Evolutionary conservation across 2,113 vertebrate species (phyloP), one percentile per base, ranked within the genome.

Genomic region (Prunella himalayana): DNA sequence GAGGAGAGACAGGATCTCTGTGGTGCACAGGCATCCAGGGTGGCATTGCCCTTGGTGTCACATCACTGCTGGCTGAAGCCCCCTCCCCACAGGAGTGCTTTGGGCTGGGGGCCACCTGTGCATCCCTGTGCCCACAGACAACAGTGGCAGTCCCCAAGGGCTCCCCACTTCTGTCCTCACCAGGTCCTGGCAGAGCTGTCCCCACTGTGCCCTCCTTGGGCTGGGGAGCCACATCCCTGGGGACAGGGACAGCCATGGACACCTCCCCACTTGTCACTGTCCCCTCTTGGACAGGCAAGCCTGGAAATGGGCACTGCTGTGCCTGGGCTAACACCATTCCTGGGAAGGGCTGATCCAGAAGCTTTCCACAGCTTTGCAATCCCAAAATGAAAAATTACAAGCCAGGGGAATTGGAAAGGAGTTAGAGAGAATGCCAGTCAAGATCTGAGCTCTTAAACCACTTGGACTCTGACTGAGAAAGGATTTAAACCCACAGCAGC

Each of bases 161-260:
- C 3, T 61, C 8, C 47, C 9, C 2, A 5, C 3, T 64, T 35
- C 4, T 49, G 50, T 70, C 18, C 47, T 53, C 37, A 39, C 13
- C n/a, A 20, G 18, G 28, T 30, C 31, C 77, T 70, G 71, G 31
- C 81, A 80, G 81, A 76, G 63, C 39, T 60, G 53, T 37, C 20
- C 53, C 49, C 73, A 14, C 21, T 25, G 21, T 41, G 49, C 28
- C 33, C n/a, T 47, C 47, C 75, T 47, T 3, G 13, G 42, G 47
- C 64, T 37, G 35, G 19, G 28, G 39, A 81, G 31, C 30, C 59
- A 5, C 25, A 8, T 49, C 28, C 24, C 22, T 0, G 0, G 41
- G 64, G 45, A 3, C 37, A 60, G 41, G 54, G 54, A 30, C 50
- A 69, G 50, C 37, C n/a, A 6, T 0, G 31, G 63, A 18, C 15